A percentile compares a stretch with the other conserved stretches of the same genome.
These are phyloP conservation scores for Brachionus calyciflorus DNA, from an alignment of 1,140 invertebrate genomes.

Conservation along the genomic window DNA sequence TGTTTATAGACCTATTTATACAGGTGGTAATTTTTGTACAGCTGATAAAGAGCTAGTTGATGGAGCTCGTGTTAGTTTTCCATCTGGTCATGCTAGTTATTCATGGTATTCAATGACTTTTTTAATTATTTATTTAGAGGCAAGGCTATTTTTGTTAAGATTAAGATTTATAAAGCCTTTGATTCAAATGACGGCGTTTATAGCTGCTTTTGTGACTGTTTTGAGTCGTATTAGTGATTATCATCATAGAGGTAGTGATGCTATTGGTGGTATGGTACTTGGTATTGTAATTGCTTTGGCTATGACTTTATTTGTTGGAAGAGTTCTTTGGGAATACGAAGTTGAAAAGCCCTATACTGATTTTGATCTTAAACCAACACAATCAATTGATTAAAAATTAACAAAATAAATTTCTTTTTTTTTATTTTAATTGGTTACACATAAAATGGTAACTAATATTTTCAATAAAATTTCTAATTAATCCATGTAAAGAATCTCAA, in stretches of 20 bases:
- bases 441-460: no score
- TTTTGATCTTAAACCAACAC: constrained; percentile 27
- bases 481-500: no score
- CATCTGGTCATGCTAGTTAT: constrained; percentile 66
- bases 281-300: constrained; percentile 54
- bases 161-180: constrained; percentile 22
- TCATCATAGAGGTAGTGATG: constrained; percentile 86
- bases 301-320: constrained; percentile 29
- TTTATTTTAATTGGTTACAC: no score
- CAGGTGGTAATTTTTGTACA: constrained; percentile 56
- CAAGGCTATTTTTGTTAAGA: constrained; percentile 11
- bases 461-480: no score
- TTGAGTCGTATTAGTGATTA: constrained; percentile 81
- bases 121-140: constrained; percentile 54
- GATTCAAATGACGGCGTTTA: constrained; percentile 20
- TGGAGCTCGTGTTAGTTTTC: constrained; percentile 63
- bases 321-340: constrained; percentile 36
- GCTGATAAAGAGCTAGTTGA: constrained; percentile 48
- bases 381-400: no score
- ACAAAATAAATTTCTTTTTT: no score
- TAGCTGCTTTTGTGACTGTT: constrained; percentile 14
- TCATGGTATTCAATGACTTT: constrained; percentile 63
- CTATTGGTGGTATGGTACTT: constrained; percentile 66
- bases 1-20: constrained; percentile 53
- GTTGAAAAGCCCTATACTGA: constrained; percentile 31